Conservation (phyloP, 2,797 vertebrate species). For the Okamejei kenojei region DNA sequence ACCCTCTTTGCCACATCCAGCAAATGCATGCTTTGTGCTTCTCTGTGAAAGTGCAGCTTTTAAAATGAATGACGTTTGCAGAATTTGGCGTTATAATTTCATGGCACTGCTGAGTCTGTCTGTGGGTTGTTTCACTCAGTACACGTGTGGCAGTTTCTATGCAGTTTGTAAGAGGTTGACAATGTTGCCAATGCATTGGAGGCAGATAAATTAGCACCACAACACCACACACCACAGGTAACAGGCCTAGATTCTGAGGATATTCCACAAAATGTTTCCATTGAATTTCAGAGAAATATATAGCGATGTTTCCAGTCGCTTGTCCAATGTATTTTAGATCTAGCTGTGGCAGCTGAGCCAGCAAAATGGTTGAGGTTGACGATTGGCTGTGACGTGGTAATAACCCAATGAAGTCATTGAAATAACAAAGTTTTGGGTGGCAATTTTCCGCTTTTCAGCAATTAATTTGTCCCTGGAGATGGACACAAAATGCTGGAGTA, state of each 20-base stretch:
- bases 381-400: neutral
- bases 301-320: neutral
- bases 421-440: neutral
- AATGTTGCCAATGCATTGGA: neutral
- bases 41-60: neutral
- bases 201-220: neutral
- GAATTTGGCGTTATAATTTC: neutral
- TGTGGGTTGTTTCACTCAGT: neutral
- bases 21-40: constrained; percentile 26
- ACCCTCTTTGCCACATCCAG: neutral
- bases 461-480: neutral
- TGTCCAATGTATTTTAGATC: neutral
- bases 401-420: neutral
- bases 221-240: neutral
- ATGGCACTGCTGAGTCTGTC: too few relatives aligned
- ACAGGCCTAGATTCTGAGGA: neutral
- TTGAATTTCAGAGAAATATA: too few relatives aligned
- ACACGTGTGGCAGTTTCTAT: neutral
- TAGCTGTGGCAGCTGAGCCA: neutral
- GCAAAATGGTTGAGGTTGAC: neutral
- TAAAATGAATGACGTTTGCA: neutral
- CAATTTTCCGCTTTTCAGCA: neutral
- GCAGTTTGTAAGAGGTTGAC: neutral
- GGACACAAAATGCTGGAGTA: too few relatives aligned
- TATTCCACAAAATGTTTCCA: neutral